Percentiles rank a stretch among this genome's conserved stretches.
Evolutionary conservation across 2,797 vertebrate genomes (phyloP).

Genomic region (Propithecus deckenii): DNA sequence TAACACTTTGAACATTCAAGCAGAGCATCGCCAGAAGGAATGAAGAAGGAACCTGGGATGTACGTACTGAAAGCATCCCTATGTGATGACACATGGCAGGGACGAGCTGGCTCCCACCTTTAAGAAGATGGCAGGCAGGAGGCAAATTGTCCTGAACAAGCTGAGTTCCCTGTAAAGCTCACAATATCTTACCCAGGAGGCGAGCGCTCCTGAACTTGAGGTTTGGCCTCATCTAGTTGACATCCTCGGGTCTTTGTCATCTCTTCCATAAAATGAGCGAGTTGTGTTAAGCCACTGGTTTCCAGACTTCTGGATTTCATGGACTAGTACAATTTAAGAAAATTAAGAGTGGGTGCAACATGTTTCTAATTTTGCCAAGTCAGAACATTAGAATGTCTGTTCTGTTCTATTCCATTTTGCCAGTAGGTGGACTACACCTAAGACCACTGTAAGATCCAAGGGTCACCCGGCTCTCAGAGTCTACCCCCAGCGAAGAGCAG

Average conservation of each 20-base stretch:
- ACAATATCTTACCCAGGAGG: not conserved
- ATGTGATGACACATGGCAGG: not conserved
- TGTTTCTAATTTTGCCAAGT: not conserved
- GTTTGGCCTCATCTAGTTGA: not conserved
- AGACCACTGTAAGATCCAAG: not conserved
- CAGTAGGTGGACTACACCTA: not conserved
- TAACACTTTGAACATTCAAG: not conserved
- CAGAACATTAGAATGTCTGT: not conserved
- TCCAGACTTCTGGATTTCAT: slow-evolving; percentile 3
- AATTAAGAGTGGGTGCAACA: not conserved
- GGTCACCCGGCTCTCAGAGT: not conserved
- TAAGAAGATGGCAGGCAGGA: not conserved
- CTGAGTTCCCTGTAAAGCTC: not conserved
- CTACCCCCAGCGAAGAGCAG: not conserved
- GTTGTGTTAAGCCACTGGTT: not conserved
- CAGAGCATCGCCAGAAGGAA: not conserved
- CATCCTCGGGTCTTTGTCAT: not conserved
- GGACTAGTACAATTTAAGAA: not conserved
- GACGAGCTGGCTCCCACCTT: not conserved
- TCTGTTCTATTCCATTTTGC: not conserved
- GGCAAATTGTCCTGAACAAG: not conserved
- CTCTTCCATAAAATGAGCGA: not conserved
- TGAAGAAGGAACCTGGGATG: not conserved
- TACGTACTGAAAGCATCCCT: not conserved
- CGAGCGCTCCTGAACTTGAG: not conserved